Percentiles rank a stretch among this genome's conserved stretches.
Evolutionary conservation across 2,888 invertebrate species (phyloP).

Genomic region (Chrysolina americana): DNA sequence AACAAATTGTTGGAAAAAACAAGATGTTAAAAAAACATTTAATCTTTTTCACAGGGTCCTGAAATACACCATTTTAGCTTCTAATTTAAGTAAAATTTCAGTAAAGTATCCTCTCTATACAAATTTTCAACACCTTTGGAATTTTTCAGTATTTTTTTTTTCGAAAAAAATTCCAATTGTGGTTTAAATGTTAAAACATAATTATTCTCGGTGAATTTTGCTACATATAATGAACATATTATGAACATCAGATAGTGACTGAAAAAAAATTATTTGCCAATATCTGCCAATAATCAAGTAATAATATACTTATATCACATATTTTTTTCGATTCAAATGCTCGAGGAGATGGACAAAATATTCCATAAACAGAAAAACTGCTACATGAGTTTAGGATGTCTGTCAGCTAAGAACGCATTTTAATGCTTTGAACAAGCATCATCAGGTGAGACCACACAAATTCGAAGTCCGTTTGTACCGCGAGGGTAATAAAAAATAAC

Average conservation of each 20-base stretch:
- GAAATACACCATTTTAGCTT: not conserved
- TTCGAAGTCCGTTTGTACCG: too few species aligned
- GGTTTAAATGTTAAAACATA: not conserved
- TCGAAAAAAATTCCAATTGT: not conserved
- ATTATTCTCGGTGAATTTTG: conserved; percentile 2
- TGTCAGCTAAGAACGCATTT: not conserved
- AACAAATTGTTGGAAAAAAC: not conserved
- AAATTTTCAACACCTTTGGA: not conserved
- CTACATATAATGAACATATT: conserved; percentile 47
- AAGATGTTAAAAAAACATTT: not conserved
- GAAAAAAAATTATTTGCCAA: conserved; percentile 52
- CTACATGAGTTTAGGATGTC: not conserved
- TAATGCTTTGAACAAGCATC: too few species aligned
- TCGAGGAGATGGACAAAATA: conserved; percentile 36
- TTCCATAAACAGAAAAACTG: not conserved
- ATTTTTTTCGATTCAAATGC: conserved; percentile 55
- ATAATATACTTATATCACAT: conserved; percentile 60
- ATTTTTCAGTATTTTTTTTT: not conserved
- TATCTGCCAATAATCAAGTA: conserved; percentile 46
- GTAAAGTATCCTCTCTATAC: not conserved
- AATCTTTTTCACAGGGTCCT: not conserved
- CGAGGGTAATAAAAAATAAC: too few species aligned
- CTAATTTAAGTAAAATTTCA: not conserved
- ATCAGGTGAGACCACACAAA: too few species aligned
- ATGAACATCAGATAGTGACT: conserved; percentile 49